A percentile compares a stretch with the other conserved stretches of the same genome.
Conservation (phyloP, 1,140 invertebrate genomes). For the Megathymus violae region DNA sequence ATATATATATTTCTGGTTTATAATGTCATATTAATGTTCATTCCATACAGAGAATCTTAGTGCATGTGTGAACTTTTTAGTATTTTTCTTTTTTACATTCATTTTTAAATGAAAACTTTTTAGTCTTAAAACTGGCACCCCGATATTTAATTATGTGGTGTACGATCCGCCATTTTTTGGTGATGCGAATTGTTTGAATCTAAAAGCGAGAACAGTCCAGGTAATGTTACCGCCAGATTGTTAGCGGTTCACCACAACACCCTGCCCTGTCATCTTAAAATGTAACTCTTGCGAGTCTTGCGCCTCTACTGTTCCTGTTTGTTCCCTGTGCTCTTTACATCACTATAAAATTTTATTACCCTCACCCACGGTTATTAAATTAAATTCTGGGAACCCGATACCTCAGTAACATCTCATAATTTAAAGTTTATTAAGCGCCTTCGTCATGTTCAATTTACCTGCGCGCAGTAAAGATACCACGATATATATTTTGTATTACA, state of each 20-base stretch:
- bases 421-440: slow-evolving; percentile 19
- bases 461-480: slow-evolving; percentile 25
- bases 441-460: slow-evolving; percentile 16
- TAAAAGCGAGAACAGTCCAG: slow-evolving; percentile 31
- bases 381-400: slow-evolving; percentile 32
- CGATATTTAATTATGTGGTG: too few species aligned
- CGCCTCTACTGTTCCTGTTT: too few species aligned
- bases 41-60: too few species aligned
- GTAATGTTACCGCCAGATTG: slow-evolving; percentile 28
- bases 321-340: slow-evolving; percentile 33
- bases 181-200: too few species aligned
- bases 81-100: slow-evolving; percentile 2
- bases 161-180: too few species aligned
- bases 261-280: slow-evolving; percentile 21
- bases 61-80: too few species aligned
- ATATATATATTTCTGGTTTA: too few species aligned
- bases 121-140: slow-evolving; percentile 9
- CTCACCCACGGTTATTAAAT: slow-evolving; percentile 36
- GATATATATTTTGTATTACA: too few species aligned
- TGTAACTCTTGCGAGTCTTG: background rate
- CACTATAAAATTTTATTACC: slow-evolving; percentile 38
- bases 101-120: background rate
- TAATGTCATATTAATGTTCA: too few species aligned
- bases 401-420: slow-evolving; percentile 24
- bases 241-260: slow-evolving; percentile 35